Evolutionary conservation across 1,140 invertebrate genomes (phyloP), one percentile per base, ranked within the genome.

Genomic region (Drosophila santomea): DNA sequence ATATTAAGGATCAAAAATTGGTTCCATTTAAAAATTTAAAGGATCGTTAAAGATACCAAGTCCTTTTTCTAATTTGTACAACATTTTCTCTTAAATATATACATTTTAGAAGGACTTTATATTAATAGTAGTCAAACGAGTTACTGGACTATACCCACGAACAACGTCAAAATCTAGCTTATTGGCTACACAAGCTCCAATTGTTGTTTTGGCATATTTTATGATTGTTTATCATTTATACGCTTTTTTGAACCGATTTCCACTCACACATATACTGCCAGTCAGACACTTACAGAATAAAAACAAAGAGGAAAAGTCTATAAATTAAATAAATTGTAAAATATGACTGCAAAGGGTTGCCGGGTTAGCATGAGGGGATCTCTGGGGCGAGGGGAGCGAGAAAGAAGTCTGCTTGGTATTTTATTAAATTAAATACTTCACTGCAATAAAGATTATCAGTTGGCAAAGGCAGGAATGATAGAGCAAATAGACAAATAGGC

Each of bases 261-360:
- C 63, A 23, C 45, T 32, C 38, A 61, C 14, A 52, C 52, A 44
- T 20, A 15, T 47, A 43, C 66, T 25, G 58, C 57, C 32, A 47
- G 15, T 10, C 55, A 61, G n/a, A 28, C 36, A 68, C 8, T 56
- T 15, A 44, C 59, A 43, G 56, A 73, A 73, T 61, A 60, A 61
- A 61, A 73, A 54, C 58, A 55, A 69, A 45, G 23, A 17, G 28
- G 35, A 58, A 41, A 64, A 69, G 69, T 55, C 80, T 85, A 89
- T 90, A 89, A 89, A 89, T 89, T 89, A 90, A 89, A 90, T 80
- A 89, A 84, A 90, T 89, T 89, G 83, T 83, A 80, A 89, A 86
- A 86, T 82, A 86, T 76, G 38, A 75, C 69, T 45, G 58, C 74
- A 60, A 43, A 47, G 58, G 67, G 73, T 51, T 32, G 7, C 15